Evolutionary conservation across 1,140 invertebrate genomes (phyloP).

Genomic region (Trypoxylus dichotomus): DNA sequence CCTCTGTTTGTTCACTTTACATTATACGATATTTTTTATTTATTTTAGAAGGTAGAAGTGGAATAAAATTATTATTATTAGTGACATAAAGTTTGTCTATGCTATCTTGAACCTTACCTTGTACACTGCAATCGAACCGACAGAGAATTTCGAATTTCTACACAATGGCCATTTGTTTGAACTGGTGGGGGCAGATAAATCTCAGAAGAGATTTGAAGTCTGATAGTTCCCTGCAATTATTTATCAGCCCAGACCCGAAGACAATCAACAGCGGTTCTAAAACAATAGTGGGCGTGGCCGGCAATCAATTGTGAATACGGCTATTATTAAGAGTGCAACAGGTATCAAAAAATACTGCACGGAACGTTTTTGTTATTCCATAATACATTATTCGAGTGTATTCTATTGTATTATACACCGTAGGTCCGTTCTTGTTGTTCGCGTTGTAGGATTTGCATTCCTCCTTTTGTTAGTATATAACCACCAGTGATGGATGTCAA

Average conservation of each 20-base stretch:
- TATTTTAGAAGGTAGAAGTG: too few species aligned
- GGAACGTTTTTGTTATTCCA: conserved; percentile 28
- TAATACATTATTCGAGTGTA: conserved; percentile 25
- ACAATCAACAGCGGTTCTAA: conserved; percentile 47
- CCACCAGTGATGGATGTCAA: background rate
- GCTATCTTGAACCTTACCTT: background rate
- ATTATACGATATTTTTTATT: too few species aligned
- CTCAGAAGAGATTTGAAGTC: conserved; percentile 44
- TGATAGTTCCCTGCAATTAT: conserved; percentile 47
- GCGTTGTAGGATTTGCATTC: background rate
- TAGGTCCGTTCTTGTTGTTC: background rate
- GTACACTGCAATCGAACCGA: background rate
- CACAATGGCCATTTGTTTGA: conserved; percentile 42
- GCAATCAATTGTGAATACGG: conserved; percentile 45
- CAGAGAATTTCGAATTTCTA: conserved; percentile 19
- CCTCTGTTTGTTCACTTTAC: too few species aligned
- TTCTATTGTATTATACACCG: conserved; percentile 24
- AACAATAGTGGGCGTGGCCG: conserved; percentile 46
- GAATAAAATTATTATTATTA: too few species aligned
- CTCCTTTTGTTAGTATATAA: background rate
- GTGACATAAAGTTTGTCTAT: background rate
- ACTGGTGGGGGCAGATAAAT: conserved; percentile 46
- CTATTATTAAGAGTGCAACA: conserved; percentile 41
- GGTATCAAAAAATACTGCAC: conserved; percentile 25
- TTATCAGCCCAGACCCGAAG: conserved; percentile 45